Evolutionary conservation across 2,888 invertebrate genomes (phyloP), one percentile per base, ranked within the genome.

Genomic region (Folsomia candida): DNA sequence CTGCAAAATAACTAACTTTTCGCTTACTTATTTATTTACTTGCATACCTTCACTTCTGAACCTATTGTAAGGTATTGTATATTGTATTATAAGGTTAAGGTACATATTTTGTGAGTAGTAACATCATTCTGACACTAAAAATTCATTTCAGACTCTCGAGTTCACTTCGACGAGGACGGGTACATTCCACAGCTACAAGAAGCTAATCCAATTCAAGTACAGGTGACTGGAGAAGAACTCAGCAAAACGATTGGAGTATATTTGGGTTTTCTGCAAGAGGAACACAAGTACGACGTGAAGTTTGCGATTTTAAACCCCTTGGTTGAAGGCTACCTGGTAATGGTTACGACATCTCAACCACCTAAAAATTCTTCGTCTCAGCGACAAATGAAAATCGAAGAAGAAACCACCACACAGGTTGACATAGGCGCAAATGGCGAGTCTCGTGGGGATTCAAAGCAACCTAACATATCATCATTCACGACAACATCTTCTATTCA

Each of bases 231-330:
- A 18, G 76, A 78, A 68, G 77, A 78, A 61, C 70, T 57, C 27
- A 69, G 75, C 51, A 75, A 74, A 24, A 74, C 72, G 2, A 69
- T 77, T n/a, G 72, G 72, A 11, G 72, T 76, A n/a, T 78, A 76
- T 24, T 68, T 77, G n/a, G 78, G 78, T 3, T 75, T 78, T 62
- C 72, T 78, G 18, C 77, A 78, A 68, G 77, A 78, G 51, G 73
- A 71, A 14, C 77, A 77, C 64, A 73, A 75, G 22, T 78, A 78
- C 60, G 76, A 76, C 59, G 72, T 77, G 37, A 73, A 68, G 57
- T 78, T 78, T 67, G 26, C 60, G 1, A 70, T 78, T 28, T 75
- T 76, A 2, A 57, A 74, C 58, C 74, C 74, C 14, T 62, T 73
- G 28, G 73, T 75, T n/a, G 67, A 74, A n/a, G 70, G 67, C 0